Conservation (phyloP, 2,113 vertebrate genomes). For the Apus apus region DNA sequence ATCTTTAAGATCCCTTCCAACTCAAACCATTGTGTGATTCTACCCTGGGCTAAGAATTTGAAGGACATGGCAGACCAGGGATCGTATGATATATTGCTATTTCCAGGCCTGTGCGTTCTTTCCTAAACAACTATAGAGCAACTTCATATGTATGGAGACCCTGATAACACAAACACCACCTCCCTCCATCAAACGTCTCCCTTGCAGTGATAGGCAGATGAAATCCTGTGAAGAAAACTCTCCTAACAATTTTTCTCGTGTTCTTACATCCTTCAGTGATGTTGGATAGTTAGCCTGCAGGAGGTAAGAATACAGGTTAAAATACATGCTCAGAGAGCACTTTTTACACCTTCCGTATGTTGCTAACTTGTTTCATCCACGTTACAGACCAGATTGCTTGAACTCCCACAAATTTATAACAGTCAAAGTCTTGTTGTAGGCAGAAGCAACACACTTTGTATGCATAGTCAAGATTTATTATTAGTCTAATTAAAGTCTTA, state of each 20-base stretch:
- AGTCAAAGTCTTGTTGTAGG: background rate
- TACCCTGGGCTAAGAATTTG: background rate
- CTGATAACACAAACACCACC: background rate
- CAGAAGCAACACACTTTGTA: background rate
- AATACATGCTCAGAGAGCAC: background rate
- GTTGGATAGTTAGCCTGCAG: background rate
- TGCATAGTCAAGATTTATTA: background rate
- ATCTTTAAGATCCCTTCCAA: too few relatives aligned
- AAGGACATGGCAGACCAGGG: background rate
- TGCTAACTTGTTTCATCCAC: background rate
- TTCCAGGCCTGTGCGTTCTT: background rate
- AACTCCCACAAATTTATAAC: background rate
- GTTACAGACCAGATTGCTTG: background rate
- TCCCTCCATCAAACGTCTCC: background rate
- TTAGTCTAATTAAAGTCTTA: background rate
- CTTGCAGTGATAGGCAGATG: background rate
- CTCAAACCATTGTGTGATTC: too few relatives aligned
- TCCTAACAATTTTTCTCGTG: background rate
- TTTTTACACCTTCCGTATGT: background rate
- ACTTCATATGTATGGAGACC: background rate
- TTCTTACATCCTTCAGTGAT: background rate
- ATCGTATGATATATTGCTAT: background rate
- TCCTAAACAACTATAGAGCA: background rate
- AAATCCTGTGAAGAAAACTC: background rate
- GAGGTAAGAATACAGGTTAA: background rate